Base-by-base conservation (phyloP, 2,888 invertebrate species). In the Poecilus cupreus region DNA sequence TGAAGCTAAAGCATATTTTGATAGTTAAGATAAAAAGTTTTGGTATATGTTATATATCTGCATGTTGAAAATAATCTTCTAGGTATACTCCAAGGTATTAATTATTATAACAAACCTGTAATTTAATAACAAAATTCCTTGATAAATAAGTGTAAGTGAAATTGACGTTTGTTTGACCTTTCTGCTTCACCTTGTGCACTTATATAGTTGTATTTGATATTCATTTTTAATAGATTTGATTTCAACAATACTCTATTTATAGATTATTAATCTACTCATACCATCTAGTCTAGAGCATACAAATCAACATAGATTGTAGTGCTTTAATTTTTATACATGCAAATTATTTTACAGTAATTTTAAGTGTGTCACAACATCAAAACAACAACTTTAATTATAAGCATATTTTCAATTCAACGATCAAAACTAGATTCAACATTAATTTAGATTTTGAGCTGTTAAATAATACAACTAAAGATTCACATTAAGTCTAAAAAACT, bases 101-200 rank as follows among this genome's bases (percentile, higher is more conserved):
- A 18, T 54, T 13, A 54, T 54, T 20, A 54, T 18, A 54, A 6
- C 10, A 54, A 54, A 54, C 54, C 54, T 54, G 13, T 54, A 54
- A 54, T 54, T 54, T 54, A 54, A 18, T 13, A 18, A 13, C 18
- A 18, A 54, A 54, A 54, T 54, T 54, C 16, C 54, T 54, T 54
- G 54, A 54, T 54, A 18, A 54, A 13, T 20, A 49, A n/a, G 32
- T 32, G 54, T 54, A 18, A 54, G 54, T 54, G 54, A 20, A 54
- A 54, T 43, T n/a, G 13, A 43, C 13, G 43, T n/a, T 43, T 43
- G 10, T 10, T 54, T 18, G 16, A 18, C 16, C 54, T 18, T 54
- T 54, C 18, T 10, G 2, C 3, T 13, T 54, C 13, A 54, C 54
- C 54, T 54, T 54, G 54, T 16, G 6, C 18, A 20, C 18, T 20